Evolutionary conservation across 2,113 vertebrate genomes (phyloP), one percentile per base, ranked within the genome.

Genomic region (Syrrhaptes paradoxus): DNA sequence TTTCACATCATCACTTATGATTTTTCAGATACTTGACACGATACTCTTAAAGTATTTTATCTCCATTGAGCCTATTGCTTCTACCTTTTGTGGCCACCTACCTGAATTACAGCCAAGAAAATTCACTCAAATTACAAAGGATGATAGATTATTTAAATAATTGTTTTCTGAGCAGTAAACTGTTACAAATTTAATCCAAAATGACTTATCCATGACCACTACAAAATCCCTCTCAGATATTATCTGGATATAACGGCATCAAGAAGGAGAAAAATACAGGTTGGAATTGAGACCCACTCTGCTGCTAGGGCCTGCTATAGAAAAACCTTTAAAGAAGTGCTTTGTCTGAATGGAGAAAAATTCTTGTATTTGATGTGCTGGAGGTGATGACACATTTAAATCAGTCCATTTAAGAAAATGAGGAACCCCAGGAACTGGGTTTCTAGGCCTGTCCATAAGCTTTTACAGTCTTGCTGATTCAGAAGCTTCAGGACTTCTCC

Each of bases 151-250:
- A 26, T 51, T 86, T 80, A 51, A 88, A 25, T 66, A 29, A 62
- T 36, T 81, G 3, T 81, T 79, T 79, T 45, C 28, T 90, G 51
- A 63, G 8, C 10, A 58, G 18, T 4, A 71, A 41, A 61, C 8
- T 80, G 22, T 58, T 88, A 9, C 15, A 73, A 86, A 54, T 67
- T 45, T 36, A 41, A n/a, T 91, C 85, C 12, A 3, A 76, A 87
- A 66, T 0, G 0, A 61, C 18, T 76, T 76, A 71, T 6, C 48
- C 3, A 1, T 6, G 7, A 77, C 20, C 16, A 43, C n/a, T 62
- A 15, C 54, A 87, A 90, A 83, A 73, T 65, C 7, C 5, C 2
- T 54, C 16, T 66, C 25, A 48, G 11, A 16, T 28, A 85, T 29
- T n/a, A 61, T 15, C 41, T 68, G 14, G 31, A 55, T 73, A 52